Percentiles rank a stretch among this genome's conserved stretches.
phyloP scores from a whole-genome alignment of 2,888 invertebrate species.

The Hemithea aestivaria region DNA sequence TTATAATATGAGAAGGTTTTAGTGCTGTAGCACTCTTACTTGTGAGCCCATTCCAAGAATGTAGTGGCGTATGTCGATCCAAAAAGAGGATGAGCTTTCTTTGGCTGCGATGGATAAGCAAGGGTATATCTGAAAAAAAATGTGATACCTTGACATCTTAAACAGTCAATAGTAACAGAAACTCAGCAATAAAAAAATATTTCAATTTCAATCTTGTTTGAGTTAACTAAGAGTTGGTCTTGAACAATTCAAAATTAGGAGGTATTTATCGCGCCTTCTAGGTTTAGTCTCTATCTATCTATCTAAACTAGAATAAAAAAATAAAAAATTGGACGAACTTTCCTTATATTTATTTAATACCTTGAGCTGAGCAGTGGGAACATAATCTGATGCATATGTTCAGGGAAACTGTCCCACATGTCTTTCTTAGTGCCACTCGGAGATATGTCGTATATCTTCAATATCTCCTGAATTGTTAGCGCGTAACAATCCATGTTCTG shows the following conservation, averaged over 20 bases:
- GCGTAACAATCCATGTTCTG: constrained; percentile 89
- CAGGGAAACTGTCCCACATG: constrained; percentile 85
- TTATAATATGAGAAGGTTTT: no score
- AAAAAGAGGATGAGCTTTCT: constrained; percentile 80
- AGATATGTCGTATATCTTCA: constrained; percentile 85
- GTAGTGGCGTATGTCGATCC: constrained; percentile 83
- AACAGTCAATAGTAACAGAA: no score
- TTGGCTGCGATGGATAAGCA: constrained; percentile 65
- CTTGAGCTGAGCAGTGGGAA: constrained; percentile 86
- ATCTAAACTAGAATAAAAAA: no score
- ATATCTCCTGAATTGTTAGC: constrained; percentile 88
- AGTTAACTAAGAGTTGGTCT: no score
- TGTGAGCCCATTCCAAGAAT: constrained; percentile 86
- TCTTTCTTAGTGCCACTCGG: constrained; percentile 80
- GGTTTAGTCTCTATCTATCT: no score
- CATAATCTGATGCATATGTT: constrained; percentile 87
- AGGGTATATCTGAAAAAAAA: constrained; percentile 60
- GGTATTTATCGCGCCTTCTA: no score
- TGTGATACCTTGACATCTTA: neutral
- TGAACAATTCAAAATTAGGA: no score
- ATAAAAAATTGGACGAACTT: no score
- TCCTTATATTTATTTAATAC: constrained; percentile 49
- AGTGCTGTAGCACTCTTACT: constrained; percentile 76
- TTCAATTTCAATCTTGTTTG: no score
- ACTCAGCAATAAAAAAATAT: no score